Evolutionary conservation across 2,888 invertebrate genomes (phyloP), one percentile per base, ranked within the genome.

Genomic region (Drosophila mulleri): DNA sequence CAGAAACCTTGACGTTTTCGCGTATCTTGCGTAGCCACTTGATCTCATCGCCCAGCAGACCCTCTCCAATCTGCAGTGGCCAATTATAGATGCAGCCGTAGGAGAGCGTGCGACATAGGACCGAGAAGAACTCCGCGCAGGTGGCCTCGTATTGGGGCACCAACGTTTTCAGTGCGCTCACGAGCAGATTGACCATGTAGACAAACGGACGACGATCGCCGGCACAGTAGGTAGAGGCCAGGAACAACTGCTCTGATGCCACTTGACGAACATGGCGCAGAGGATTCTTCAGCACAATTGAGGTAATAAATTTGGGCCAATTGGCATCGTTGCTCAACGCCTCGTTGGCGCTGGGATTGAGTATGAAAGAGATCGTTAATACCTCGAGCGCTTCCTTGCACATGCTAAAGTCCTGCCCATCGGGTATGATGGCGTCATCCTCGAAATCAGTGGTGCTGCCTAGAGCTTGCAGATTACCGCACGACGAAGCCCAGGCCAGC

Each of bases 321-420:
- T 96, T 95, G 70, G 95, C 94, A 88, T 98, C 97, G 85, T 95
- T 95, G 75, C 97, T 95, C 32, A 98, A 94, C 35, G 95, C 94
- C 84, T 98, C 97, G 75, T 98, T 94, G 62, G 97, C 96, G 62
- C 95, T 95, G n/a, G 98, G 97, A 92, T 98, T 98, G 56, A 99
- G 93, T 54, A 98, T 97, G 91, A 98, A 95, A 78, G 97, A 96
- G 78, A 98, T 95, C 57, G 98, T 97, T 73, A 99, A 94, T 72
- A 98, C 96, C 94, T 99, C 98, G 92, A 99, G 94, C 54, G 98
- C 97, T 93, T 98, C 98, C 85, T 97, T 96, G 88, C 98, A 98
- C 90, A 98, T 96, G 94, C 93, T 56, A 90, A 94, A 89, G 88
- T 96, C 96, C 76, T 95, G 95, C 6, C 95, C 94, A 79, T 96